Evolutionary conservation across 1,140 invertebrate genomes (phyloP).

Genomic region (Lutraria rhynchaena): DNA sequence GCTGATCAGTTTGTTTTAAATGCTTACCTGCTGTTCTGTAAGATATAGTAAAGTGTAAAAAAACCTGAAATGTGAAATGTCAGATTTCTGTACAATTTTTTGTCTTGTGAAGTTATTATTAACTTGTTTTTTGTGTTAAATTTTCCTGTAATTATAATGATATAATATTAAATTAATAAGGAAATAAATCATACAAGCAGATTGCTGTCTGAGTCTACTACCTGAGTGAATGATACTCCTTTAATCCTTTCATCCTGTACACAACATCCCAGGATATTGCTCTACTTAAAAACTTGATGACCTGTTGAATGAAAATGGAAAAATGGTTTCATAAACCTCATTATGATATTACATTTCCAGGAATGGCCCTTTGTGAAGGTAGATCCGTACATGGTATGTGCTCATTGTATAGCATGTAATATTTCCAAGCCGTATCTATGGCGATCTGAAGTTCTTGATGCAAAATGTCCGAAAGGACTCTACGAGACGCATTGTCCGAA

Average conservation of each 20-base stretch:
- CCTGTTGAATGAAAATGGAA: background rate
- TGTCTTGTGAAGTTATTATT: too few species aligned
- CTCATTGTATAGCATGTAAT: conserved; percentile 72
- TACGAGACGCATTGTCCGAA: conserved; percentile 70
- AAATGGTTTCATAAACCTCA: background rate
- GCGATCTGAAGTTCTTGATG: conserved; percentile 72
- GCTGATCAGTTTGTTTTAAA: too few species aligned
- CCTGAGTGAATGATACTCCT: background rate
- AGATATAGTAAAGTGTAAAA: too few species aligned
- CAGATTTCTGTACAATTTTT: too few species aligned
- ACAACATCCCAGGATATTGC: background rate
- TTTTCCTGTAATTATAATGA: too few species aligned
- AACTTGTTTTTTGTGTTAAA: too few species aligned
- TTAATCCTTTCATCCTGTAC: background rate
- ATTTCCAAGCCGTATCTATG: conserved; percentile 68
- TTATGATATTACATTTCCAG: conserved; percentile 38
- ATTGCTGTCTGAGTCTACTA: too few species aligned
- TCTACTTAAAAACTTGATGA: background rate
- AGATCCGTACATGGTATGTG: conserved; percentile 70
- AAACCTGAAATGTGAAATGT: too few species aligned
- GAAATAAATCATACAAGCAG: too few species aligned
- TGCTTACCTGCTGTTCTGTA: too few species aligned
- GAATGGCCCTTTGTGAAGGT: conserved; percentile 77
- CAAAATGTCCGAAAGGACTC: conserved; percentile 66
- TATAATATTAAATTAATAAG: too few species aligned